phyloP scores from a whole-genome alignment of 1,140 invertebrate species.

The Maconellicoccus hirsutus region DNA sequence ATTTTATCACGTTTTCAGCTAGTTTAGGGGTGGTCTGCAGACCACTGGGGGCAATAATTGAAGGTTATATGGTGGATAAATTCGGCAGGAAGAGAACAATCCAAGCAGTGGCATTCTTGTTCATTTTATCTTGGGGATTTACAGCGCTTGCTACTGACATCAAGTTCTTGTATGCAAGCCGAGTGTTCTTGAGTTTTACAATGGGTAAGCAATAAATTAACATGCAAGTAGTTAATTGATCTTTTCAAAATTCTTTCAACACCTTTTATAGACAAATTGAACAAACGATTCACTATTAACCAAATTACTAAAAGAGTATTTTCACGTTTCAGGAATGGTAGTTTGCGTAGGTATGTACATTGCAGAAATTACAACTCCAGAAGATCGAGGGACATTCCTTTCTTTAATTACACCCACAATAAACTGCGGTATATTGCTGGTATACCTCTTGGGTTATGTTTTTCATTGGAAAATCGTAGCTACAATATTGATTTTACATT shows the following conservation, averaged over 20 bases:
- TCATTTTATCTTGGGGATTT: neutral
- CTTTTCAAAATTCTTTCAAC: too few relatives aligned
- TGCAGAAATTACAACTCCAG: slow-evolving; percentile 31
- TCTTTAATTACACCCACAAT: slow-evolving; percentile 31
- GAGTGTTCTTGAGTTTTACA: neutral
- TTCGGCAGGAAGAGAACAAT: neutral
- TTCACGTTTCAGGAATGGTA: slow-evolving; percentile 31
- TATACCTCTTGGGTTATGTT: slow-evolving; percentile 38
- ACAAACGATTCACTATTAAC: neutral
- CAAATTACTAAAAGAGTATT: neutral
- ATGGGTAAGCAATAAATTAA: neutral
- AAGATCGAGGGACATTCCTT: slow-evolving; percentile 34
- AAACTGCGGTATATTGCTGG: slow-evolving; percentile 37
- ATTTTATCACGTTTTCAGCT: neutral
- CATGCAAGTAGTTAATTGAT: too few relatives aligned
- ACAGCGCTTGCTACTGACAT: neutral
- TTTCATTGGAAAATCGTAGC: slow-evolving; percentile 34
- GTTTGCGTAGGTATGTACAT: slow-evolving; percentile 33
- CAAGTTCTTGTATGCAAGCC: neutral
- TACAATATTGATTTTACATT: slow-evolving; percentile 26
- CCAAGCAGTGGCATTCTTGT: neutral
- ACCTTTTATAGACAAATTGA: too few relatives aligned
- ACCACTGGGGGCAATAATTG: neutral
- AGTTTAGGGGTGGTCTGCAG: neutral
- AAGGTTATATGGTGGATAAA: neutral